Percentiles rank a stretch among this genome's conserved stretches.
Conservation (phyloP, 2,797 vertebrate species). For the Melanotaenia nigrans region DNA sequence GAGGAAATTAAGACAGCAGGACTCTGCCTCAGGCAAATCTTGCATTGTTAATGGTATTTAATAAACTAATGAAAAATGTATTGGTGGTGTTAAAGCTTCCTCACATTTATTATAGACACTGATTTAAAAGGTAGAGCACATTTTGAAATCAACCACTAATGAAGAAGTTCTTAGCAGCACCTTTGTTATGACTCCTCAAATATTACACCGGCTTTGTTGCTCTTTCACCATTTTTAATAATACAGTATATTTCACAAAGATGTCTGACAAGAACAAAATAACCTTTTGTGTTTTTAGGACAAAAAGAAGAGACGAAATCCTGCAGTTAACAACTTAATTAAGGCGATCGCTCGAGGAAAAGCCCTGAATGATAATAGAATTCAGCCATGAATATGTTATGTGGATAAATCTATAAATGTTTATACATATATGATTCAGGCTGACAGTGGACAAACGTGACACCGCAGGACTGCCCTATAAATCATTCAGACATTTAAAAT, state of each 20-base stretch:
- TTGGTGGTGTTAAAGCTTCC: neutral
- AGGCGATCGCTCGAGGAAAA: conserved; percentile 59
- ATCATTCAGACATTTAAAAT: conserved; percentile 86
- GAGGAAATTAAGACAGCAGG: conserved; percentile 30
- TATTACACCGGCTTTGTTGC: neutral
- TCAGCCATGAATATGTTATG: conserved; percentile 58
- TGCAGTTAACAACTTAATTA: conserved; percentile 61
- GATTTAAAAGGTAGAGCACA: neutral
- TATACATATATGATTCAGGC: conserved; percentile 78
- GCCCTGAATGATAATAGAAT: conserved; percentile 59
- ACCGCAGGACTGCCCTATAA: conserved; percentile 75
- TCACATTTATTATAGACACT: neutral
- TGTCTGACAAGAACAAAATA: neutral
- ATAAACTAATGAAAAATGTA: conserved; percentile 26
- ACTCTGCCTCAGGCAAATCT: conserved; percentile 20
- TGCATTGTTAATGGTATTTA: conserved; percentile 13
- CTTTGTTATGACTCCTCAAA: neutral
- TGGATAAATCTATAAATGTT: conserved; percentile 68
- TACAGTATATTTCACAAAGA: neutral
- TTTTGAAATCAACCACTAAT: neutral
- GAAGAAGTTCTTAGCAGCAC: neutral
- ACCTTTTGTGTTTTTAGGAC: neutral
- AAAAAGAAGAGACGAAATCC: conserved; percentile 12
- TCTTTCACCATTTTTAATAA: neutral
- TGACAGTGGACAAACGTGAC: conserved; percentile 82